A percentile compares a stretch with the other conserved stretches of the same genome.
These are phyloP conservation scores for Rhizomys pruinosus DNA, from an alignment of 2,113 vertebrate genomes.

Conservation along the genomic window DNA sequence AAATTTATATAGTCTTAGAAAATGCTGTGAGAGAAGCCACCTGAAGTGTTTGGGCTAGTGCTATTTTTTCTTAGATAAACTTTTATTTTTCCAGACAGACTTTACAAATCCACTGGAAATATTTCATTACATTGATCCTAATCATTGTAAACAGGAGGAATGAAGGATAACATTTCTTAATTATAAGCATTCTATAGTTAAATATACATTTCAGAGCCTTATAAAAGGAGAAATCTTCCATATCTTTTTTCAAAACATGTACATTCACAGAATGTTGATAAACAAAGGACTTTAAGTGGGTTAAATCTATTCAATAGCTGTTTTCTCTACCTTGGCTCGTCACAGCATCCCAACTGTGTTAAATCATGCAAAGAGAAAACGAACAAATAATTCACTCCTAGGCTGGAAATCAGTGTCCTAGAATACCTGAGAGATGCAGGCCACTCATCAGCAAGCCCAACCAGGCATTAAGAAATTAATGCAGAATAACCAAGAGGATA, in stretches of 20 bases:
- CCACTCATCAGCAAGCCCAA: conserved; percentile 79
- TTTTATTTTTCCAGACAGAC: neutral
- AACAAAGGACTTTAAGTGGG: conserved; percentile 53
- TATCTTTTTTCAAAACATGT: neutral
- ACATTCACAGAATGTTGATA: conserved; percentile 33
- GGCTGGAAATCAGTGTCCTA: conserved; percentile 71
- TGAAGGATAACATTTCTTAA: neutral
- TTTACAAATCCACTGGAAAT: neutral
- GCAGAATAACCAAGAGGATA: conserved; percentile 75
- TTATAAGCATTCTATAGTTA: neutral
- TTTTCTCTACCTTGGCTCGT: neutral
- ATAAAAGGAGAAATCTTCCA: neutral
- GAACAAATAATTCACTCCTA: conserved; percentile 76
- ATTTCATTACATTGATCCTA: neutral
- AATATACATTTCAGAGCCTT: neutral
- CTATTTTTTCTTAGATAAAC: neutral
- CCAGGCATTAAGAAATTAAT: conserved; percentile 83
- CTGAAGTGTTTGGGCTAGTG: neutral
- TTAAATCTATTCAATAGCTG: conserved; percentile 58
- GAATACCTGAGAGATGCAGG: conserved; percentile 77
- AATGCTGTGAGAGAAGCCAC: neutral
- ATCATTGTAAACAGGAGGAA: neutral
- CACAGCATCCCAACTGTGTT: conserved; percentile 2
- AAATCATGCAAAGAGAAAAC: conserved; percentile 68
- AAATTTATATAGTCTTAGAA: neutral